Evolutionary conservation across 1,140 invertebrate genomes (phyloP).

Genomic region (Octopus sinensis): DNA sequence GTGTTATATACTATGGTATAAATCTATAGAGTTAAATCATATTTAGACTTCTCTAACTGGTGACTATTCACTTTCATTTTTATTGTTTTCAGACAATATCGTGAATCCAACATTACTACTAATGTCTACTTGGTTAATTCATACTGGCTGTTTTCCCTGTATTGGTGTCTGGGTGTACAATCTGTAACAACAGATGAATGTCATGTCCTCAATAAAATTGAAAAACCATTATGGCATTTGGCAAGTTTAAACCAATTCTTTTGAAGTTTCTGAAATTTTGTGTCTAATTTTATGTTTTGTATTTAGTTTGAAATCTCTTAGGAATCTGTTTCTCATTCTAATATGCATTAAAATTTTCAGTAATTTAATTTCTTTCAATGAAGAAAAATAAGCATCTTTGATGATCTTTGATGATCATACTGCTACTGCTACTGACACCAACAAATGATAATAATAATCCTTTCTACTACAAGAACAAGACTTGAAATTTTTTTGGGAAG

Average conservation of each 20-base stretch:
- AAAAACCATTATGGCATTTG: conserved; percentile 39
- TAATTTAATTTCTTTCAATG: neutral
- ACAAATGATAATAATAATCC: too few species aligned
- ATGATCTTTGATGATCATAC: neutral
- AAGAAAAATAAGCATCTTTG: neutral
- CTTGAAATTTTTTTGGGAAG: too few species aligned
- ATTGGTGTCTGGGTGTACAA: conserved; percentile 42
- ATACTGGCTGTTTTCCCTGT: conserved; percentile 41
- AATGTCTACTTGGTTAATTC: conserved; percentile 37
- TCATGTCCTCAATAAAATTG: conserved; percentile 25
- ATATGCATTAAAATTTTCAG: neutral
- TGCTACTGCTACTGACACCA: too few species aligned
- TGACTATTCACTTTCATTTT: neutral
- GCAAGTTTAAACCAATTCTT: conserved; percentile 25
- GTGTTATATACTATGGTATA: neutral
- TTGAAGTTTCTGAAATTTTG: neutral
- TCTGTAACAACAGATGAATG: conserved; percentile 39
- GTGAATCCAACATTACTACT: conserved; percentile 30
- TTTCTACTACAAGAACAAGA: too few species aligned
- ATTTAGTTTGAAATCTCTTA: neutral
- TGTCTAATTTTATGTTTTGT: neutral
- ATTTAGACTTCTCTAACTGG: neutral
- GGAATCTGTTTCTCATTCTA: neutral
- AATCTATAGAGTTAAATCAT: neutral
- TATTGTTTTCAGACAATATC: conserved; percentile 28